These are phyloP conservation scores for Falco peregrinus DNA, from an alignment of 2,797 vertebrate genomes.

Conservation along the genomic window DNA sequence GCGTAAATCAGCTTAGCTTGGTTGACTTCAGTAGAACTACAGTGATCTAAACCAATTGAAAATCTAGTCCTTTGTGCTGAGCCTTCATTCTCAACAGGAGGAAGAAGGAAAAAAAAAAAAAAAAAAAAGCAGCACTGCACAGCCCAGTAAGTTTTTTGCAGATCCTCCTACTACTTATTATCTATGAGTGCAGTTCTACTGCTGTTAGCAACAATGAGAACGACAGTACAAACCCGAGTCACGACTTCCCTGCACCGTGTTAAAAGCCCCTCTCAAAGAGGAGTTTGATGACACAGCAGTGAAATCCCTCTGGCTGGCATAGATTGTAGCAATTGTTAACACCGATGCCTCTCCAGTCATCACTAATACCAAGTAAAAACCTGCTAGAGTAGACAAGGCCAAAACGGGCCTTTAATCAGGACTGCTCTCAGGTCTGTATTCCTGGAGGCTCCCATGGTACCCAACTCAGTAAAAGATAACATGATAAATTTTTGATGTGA, in stretches of 20 bases:
- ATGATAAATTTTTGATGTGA: background rate
- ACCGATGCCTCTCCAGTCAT: background rate
- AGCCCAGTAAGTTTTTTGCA: background rate
- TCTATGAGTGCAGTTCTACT: background rate
- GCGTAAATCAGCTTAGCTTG: conserved; percentile 24
- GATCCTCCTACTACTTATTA: background rate
- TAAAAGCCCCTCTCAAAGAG: background rate
- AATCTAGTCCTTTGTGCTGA: background rate
- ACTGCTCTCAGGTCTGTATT: background rate
- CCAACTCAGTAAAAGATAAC: background rate
- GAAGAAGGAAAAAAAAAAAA: no score
- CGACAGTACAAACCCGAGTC: background rate
- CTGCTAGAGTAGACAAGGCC: background rate
- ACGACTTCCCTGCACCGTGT: background rate
- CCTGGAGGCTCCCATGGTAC: background rate
- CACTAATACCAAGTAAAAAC: background rate
- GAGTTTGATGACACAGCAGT: background rate
- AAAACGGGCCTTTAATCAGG: background rate
- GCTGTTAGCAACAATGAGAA: background rate
- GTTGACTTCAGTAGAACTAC: background rate
- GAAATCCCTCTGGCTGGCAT: background rate
- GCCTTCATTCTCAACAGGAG: background rate
- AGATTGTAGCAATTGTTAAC: background rate
- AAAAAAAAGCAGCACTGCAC: background rate
- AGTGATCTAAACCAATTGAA: conserved; percentile 20